These are phyloP conservation scores for Mamestra brassicae DNA, from an alignment of 2,888 invertebrate species.

Conservation along the genomic window DNA sequence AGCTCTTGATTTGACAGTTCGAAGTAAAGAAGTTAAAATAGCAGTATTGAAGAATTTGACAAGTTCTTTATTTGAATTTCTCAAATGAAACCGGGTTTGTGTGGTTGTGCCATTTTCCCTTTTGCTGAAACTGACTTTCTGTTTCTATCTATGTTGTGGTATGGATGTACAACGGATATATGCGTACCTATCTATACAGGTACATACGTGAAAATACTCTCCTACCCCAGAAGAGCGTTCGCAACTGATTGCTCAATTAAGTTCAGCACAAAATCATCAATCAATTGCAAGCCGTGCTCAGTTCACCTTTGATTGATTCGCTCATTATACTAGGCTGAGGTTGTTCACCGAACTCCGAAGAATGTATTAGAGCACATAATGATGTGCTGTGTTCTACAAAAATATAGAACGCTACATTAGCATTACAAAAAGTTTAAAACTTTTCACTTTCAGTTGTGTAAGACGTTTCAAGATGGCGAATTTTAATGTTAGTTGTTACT, in stretches of 20 bases:
- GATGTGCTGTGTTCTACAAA: slow-evolving; percentile 35
- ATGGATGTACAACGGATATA: slow-evolving; percentile 7
- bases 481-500: slow-evolving; percentile 21
- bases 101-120: background rate
- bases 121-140: background rate
- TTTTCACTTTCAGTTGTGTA: slow-evolving; percentile 32
- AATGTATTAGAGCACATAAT: slow-evolving; percentile 41
- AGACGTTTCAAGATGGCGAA: slow-evolving; percentile 26
- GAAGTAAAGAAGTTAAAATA: too few species aligned
- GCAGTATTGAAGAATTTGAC: background rate
- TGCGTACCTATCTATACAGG: slow-evolving; percentile 16
- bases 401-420: slow-evolving; percentile 26
- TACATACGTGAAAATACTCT: slow-evolving; percentile 53
- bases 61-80: background rate
- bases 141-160: background rate
- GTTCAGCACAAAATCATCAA: slow-evolving; percentile 64
- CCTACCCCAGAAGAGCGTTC: slow-evolving; percentile 52
- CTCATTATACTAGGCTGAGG: slow-evolving; percentile 65
- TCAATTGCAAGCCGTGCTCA: slow-evolving; percentile 62
- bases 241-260: slow-evolving; percentile 66
- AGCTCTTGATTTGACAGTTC: too few species aligned
- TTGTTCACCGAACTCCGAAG: slow-evolving; percentile 57
- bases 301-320: slow-evolving; percentile 69
- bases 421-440: slow-evolving; percentile 29
- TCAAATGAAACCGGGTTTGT: background rate